A percentile compares a stretch with the other conserved stretches of the same genome.
phyloP scores from a whole-genome alignment of 2,113 vertebrate genomes.

The Brachypodius melanocephalos region DNA sequence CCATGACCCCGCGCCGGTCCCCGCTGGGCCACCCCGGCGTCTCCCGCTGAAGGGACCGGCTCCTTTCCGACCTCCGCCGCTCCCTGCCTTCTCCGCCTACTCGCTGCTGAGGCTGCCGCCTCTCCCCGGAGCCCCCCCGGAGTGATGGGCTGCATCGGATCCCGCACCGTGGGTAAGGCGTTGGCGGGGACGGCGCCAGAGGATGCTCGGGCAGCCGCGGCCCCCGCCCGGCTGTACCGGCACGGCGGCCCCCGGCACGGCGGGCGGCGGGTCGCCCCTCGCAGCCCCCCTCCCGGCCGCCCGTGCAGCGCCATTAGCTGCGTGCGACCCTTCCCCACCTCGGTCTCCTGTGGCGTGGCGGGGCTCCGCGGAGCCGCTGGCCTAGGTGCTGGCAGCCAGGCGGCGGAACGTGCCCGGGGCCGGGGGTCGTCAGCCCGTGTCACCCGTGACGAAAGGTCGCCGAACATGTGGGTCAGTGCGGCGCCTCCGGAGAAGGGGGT shows the following conservation, averaged over 20 bases:
- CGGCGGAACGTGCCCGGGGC: neutral
- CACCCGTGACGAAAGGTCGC: slow-evolving; percentile 11
- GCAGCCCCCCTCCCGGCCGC: neutral
- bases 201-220: neutral
- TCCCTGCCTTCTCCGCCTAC: neutral
- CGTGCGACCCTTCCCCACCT: neutral
- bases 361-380: neutral
- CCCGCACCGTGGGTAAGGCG: slow-evolving; percentile 79
- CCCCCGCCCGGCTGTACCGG: neutral
- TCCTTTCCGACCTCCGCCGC: neutral
- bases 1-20: slow-evolving; percentile 1
- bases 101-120: neutral
- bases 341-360: neutral
- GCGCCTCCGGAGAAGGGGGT: neutral
- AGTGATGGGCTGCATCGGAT: slow-evolving; percentile 82
- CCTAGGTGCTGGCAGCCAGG: neutral
- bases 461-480: slow-evolving; percentile 36
- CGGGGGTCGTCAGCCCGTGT: neutral
- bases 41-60: slow-evolving; percentile 37
- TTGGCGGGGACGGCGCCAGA: slow-evolving; percentile 2
- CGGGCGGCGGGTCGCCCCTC: neutral
- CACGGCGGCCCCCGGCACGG: neutral
- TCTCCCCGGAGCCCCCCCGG: slow-evolving; percentile 38
- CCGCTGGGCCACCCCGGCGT: slow-evolving; percentile 36
- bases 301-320: neutral